Conservation (phyloP, 2,113 vertebrate species). For the Oryzias javanicus region DNA sequence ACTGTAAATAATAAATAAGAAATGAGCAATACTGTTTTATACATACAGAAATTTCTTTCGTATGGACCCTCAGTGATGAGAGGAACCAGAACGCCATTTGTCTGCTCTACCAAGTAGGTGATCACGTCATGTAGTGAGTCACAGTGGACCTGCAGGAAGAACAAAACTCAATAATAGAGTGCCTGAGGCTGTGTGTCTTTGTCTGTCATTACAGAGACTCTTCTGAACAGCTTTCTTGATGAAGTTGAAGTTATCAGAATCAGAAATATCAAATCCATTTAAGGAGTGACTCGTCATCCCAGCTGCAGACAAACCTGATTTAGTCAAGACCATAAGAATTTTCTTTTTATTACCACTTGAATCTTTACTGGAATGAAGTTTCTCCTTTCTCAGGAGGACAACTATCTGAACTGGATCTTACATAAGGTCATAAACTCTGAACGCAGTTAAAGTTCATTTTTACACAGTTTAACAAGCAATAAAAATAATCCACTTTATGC, state of each 20-base stretch:
- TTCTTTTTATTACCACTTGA: not conserved
- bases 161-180: not conserved
- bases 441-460: not conserved
- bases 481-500: not conserved
- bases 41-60: slow-evolving; percentile 78
- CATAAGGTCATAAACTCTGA: not conserved
- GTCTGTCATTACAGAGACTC: too few relatives aligned
- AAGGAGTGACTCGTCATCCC: not conserved
- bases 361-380: not conserved
- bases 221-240: too few relatives aligned
- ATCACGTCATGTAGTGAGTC: slow-evolving; percentile 73
- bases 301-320: not conserved
- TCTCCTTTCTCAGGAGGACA: not conserved
- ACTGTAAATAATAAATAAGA: not conserved
- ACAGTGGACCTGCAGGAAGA: slow-evolving; percentile 71
- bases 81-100: slow-evolving; percentile 66
- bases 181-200: too few relatives aligned
- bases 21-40: not conserved
- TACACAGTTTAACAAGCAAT: not conserved
- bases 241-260: too few relatives aligned
- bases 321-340: not conserved
- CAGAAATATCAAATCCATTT: not conserved
- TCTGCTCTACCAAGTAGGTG: slow-evolving; percentile 70
- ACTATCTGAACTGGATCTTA: not conserved
- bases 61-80: slow-evolving; percentile 76